Conservation (phyloP, 2,888 invertebrate genomes). For the Harpagoxenus sublaevis region DNA sequence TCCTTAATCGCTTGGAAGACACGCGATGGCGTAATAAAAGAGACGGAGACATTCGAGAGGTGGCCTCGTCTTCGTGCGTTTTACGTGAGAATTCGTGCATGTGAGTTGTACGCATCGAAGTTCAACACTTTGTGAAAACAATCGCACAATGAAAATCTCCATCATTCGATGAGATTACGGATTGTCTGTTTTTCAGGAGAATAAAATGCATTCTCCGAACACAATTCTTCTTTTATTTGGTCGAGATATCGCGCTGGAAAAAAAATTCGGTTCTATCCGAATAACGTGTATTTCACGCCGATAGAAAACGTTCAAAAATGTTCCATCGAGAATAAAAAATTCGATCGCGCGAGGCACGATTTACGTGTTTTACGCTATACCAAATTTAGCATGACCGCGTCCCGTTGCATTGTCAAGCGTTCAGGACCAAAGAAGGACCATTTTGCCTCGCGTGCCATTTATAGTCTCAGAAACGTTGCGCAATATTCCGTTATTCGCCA, state of each 20-base stretch:
- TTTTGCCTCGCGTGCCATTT: slow-evolving; percentile 26
- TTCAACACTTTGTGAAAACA: slow-evolving; percentile 59
- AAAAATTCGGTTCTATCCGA: background rate
- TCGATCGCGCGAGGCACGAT: background rate
- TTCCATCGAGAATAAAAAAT: background rate
- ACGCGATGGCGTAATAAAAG: slow-evolving; percentile 27
- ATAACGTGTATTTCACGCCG: too few relatives aligned
- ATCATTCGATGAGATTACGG: slow-evolving; percentile 52
- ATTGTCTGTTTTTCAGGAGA: background rate
- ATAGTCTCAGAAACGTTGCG: slow-evolving; percentile 48
- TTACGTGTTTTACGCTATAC: background rate
- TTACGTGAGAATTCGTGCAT: background rate
- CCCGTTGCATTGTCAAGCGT: slow-evolving; percentile 22
- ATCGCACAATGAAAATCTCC: slow-evolving; percentile 50
- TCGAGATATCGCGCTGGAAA: background rate
- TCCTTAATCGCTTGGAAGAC: slow-evolving; percentile 61
- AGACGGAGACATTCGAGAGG: background rate
- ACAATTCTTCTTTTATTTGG: background rate
- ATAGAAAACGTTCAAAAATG: too few relatives aligned
- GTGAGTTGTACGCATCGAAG: background rate
- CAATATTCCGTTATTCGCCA: slow-evolving; percentile 65
- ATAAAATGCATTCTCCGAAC: background rate
- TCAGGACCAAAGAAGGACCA: slow-evolving; percentile 42
- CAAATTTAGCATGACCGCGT: slow-evolving; percentile 10
- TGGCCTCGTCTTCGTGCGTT: slow-evolving; percentile 22